phyloP scores from a whole-genome alignment of 2,888 invertebrate genomes.

The Chouioia cunea region DNA sequence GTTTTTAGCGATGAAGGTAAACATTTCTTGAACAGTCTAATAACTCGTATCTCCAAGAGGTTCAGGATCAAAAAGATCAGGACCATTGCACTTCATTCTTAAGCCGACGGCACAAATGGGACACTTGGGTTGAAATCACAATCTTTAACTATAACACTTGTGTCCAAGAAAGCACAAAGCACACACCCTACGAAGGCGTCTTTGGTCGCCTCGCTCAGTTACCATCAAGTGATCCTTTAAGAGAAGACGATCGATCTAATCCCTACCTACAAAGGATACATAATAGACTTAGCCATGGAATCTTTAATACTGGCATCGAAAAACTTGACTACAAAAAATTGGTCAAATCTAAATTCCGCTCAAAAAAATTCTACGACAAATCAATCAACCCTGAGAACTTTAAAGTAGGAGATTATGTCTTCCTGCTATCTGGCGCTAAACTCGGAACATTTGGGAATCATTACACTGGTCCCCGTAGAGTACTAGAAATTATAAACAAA shows the following conservation, averaged over 20 bases:
- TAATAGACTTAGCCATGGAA: not conserved
- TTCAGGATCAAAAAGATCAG: not conserved
- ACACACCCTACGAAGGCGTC: conserved; percentile 4
- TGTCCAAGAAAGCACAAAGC: conserved; percentile 26
- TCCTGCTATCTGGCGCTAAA: too few species aligned
- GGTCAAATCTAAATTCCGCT: not conserved
- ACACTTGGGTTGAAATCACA: too few species aligned
- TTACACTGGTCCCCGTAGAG: not conserved
- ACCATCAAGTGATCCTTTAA: not conserved
- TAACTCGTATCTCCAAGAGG: not conserved
- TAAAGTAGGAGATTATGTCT: not conserved
- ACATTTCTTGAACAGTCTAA: not conserved
- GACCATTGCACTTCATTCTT: not conserved
- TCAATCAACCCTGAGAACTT: not conserved
- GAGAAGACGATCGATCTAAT: not conserved
- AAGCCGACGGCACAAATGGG: too few species aligned
- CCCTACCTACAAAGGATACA: not conserved
- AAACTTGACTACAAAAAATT: not conserved
- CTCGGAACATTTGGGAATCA: not conserved
- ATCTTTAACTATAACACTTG: conserved; percentile 32
- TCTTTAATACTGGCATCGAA: not conserved
- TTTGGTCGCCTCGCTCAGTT: conserved; percentile 11
- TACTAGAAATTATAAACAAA: conserved; percentile 4
- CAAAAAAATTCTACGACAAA: conserved; percentile 12
- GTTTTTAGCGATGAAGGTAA: too few species aligned